Conservation (phyloP, 2,888 invertebrate genomes). For the Euzetes globulus region DNA sequence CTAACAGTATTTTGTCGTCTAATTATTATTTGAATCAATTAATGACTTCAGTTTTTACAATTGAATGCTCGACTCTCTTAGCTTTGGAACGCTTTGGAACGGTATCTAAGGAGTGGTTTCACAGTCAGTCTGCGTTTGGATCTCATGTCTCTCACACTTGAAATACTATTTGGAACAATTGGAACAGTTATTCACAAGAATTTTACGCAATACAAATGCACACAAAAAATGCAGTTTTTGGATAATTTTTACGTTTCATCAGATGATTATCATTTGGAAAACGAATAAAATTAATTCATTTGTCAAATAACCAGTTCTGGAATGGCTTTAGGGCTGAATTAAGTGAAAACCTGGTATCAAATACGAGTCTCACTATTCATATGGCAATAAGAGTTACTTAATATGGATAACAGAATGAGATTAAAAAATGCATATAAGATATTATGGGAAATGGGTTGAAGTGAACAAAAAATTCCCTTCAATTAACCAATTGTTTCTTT, state of each 20-base stretch:
- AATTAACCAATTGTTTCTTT: background rate
- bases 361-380: background rate
- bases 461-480: background rate
- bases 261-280: background rate
- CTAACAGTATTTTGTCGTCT: background rate
- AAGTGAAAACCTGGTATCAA: background rate
- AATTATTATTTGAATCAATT: background rate
- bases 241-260: background rate
- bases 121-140: background rate
- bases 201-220: background rate
- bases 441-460: slow-evolving; percentile 8
- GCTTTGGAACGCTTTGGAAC: background rate
- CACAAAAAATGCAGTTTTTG: background rate
- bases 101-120: slow-evolving; percentile 12
- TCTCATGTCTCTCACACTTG: background rate
- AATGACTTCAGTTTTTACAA: background rate
- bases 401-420: slow-evolving; percentile 1
- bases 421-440: background rate
- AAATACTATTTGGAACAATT: slow-evolving; percentile 11
- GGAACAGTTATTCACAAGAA: background rate
- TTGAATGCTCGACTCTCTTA: background rate
- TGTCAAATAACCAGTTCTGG: background rate
- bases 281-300: background rate
- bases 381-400: background rate
- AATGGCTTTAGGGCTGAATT: background rate